Percentiles rank a stretch among this genome's conserved stretches.
Conservation (phyloP, 53 echinoderm and acorn worm species). For the Patiria pectinifera region DNA sequence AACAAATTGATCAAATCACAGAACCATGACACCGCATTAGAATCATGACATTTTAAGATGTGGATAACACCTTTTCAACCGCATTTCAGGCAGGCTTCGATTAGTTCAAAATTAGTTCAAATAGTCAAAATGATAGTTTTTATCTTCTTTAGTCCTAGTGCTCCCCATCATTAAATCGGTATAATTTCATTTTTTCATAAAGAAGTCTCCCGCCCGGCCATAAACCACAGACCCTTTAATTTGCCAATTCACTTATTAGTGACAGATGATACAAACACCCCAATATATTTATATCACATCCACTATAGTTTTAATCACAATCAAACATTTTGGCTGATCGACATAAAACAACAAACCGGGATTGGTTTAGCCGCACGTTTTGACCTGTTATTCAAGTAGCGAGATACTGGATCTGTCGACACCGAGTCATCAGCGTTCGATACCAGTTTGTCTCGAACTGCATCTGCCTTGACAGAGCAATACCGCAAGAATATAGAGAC, state of each 20-base stretch:
- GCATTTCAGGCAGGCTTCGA: no score
- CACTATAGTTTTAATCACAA: background rate
- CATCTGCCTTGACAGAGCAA: background rate
- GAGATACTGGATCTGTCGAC: background rate
- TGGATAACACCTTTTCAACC: no score
- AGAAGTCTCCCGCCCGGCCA: no score
- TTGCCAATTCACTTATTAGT: background rate
- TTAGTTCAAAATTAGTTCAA: no score
- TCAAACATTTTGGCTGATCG: constrained; percentile 26
- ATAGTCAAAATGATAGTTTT: no score
- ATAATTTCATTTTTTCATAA: no score
- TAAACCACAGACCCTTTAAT: no score
- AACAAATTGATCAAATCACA: background rate
- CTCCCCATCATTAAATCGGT: no score
- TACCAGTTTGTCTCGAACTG: background rate
- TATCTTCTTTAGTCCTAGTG: no score
- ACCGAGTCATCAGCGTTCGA: constrained; percentile 6
- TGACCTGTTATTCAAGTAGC: background rate
- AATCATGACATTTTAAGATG: no score
- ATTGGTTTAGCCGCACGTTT: background rate
- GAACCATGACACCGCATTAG: no score
- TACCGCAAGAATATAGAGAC: background rate
- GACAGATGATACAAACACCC: background rate
- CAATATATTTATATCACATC: background rate
- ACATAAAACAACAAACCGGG: constrained; percentile 38